Evolutionary conservation across 2,797 vertebrate species (phyloP).

Genomic region (Tragopan temminckii): DNA sequence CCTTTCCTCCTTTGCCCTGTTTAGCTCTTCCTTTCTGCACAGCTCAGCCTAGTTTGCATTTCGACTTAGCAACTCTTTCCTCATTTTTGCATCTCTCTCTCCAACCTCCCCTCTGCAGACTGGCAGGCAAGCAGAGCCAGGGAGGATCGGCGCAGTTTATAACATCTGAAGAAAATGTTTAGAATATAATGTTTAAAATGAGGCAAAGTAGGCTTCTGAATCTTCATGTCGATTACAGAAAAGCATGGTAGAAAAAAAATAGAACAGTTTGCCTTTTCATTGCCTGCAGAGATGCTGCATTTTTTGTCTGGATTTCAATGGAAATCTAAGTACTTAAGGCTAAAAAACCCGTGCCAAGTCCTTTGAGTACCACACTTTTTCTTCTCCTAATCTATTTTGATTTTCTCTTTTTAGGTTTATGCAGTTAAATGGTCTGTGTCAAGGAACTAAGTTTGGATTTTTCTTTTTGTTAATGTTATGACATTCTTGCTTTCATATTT

Average conservation of each 20-base stretch:
- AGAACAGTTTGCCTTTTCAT: not conserved
- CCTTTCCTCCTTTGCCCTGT: not conserved
- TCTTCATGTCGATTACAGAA: not conserved
- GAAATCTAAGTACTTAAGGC: not conserved
- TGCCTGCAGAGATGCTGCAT: not conserved
- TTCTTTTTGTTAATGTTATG: not conserved
- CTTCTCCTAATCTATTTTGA: no score
- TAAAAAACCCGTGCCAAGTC: not conserved
- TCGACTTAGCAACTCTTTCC: not conserved
- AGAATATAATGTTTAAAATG: not conserved
- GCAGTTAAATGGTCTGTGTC: accelerated
- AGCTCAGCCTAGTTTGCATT: not conserved
- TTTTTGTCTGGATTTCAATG: not conserved
- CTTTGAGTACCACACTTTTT: not conserved
- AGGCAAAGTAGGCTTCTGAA: not conserved
- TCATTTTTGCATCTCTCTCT: not conserved
- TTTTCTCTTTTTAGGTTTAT: not conserved
- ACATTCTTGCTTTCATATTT: not conserved
- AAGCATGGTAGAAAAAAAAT: not conserved
- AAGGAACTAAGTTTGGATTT: not conserved
- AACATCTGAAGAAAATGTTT: not conserved
- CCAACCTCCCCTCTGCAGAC: not conserved
- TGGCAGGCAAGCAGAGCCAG: not conserved
- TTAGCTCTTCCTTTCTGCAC: not conserved
- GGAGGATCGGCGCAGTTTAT: not conserved